Percentiles rank a stretch among this genome's conserved stretches.
phyloP scores from a whole-genome alignment of 2,113 vertebrate species.

The Myotis lucifugus region DNA sequence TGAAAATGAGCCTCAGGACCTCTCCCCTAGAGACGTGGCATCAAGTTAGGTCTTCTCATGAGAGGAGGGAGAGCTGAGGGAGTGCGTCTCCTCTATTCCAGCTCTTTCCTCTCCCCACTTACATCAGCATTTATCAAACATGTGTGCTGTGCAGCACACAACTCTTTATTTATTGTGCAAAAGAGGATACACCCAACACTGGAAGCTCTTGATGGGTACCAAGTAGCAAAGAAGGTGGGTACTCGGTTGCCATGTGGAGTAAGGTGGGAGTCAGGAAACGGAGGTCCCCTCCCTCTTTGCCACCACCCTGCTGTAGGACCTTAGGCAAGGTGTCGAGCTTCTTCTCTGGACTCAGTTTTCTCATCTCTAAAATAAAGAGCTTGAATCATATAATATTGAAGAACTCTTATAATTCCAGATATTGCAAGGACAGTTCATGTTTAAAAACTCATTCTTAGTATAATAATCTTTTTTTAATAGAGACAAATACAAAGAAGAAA shows the following conservation, averaged over 20 bases:
- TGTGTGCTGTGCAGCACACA: not conserved
- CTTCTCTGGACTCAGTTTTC: not conserved
- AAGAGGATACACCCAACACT: not conserved
- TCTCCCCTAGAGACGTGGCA: not conserved
- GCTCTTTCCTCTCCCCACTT: not conserved
- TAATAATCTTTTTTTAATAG: not conserved
- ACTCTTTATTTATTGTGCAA: not conserved
- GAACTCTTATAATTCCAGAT: not conserved
- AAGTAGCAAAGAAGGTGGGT: not conserved
- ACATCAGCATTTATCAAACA: not conserved
- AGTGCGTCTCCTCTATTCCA: not conserved
- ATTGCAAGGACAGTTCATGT: not conserved
- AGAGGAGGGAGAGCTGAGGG: not conserved
- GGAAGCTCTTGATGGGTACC: not conserved
- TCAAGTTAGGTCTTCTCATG: not conserved
- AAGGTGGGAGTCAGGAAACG: not conserved
- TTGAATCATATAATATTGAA: not conserved
- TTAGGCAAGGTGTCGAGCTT: not conserved
- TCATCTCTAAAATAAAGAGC: not conserved
- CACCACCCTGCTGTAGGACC: not conserved
- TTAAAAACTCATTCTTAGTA: not conserved
- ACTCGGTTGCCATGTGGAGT: not conserved
- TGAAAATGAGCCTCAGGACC: not conserved
- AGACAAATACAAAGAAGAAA: not conserved
- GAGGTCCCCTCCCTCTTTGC: not conserved